Conservation (phyloP, 2,888 invertebrate species). For the Hydriomena furcata region DNA sequence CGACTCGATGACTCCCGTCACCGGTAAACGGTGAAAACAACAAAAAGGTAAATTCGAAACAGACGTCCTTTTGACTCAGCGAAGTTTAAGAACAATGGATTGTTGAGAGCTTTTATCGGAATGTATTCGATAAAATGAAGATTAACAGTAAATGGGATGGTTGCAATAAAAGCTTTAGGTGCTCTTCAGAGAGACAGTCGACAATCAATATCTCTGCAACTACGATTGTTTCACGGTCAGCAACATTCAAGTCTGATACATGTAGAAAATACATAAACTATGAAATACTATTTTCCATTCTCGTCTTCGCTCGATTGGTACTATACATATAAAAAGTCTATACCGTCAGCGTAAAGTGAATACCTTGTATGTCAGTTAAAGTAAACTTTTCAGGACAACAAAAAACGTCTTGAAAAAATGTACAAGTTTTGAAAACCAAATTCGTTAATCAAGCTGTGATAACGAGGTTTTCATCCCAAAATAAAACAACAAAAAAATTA, state of each 20-base stretch:
- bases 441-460: no score
- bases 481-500: no score
- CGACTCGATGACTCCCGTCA: slow-evolving; percentile 49
- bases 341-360: no score
- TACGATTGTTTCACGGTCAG: neutral
- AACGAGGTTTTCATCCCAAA: no score
- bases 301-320: no score
- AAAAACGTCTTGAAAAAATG: no score
- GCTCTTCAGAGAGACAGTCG: neutral
- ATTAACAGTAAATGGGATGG: slow-evolving; percentile 9
- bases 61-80: slow-evolving; percentile 38
- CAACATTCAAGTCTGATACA: neutral
- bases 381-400: no score
- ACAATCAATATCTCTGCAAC: neutral
- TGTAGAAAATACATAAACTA: no score
- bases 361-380: no score
- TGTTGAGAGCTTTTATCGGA: slow-evolving; percentile 27
- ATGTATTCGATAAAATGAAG: slow-evolving; percentile 22
- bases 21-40: slow-evolving; percentile 37
- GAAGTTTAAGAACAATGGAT: slow-evolving; percentile 29
- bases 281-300: no score
- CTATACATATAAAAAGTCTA: no score
- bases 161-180: slow-evolving; percentile 17
- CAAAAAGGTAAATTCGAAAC: slow-evolving; percentile 41
- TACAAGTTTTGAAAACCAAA: no score